These are phyloP conservation scores for Coenonympha arcania DNA, from an alignment of 2,888 invertebrate genomes.

Conservation along the genomic window DNA sequence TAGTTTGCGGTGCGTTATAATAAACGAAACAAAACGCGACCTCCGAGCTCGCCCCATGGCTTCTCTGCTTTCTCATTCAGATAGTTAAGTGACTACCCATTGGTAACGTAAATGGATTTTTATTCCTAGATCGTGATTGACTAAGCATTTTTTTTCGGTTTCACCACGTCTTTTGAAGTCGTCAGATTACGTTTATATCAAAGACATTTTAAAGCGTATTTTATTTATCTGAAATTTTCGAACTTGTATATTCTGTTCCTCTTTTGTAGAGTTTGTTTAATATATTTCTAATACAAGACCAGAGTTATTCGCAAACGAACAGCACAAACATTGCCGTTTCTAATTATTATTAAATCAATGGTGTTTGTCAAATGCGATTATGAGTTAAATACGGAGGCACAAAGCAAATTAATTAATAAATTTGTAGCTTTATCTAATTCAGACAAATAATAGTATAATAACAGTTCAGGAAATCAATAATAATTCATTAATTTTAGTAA, in stretches of 20 bases:
- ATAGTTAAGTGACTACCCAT: constrained; percentile 19
- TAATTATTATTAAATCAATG: constrained; percentile 6
- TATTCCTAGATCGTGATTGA: neutral
- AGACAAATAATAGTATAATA: no score
- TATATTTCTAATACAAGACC: no score
- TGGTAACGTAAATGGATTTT: constrained; percentile 8
- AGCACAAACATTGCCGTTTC: neutral
- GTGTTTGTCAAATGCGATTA: constrained; percentile 14
- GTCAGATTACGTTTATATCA: no score
- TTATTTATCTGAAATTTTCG: no score
- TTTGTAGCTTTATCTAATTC: constrained; percentile 16
- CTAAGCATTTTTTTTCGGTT: neutral
- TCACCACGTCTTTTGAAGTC: constrained; percentile 2
- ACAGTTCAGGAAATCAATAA: no score
- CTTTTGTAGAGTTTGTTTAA: no score
- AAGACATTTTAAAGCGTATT: no score
- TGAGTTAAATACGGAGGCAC: constrained; percentile 4
- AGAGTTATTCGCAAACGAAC: neutral
- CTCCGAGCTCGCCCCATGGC: constrained; percentile 2
- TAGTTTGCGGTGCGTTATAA: constrained; percentile 39
- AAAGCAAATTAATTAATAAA: constrained; percentile 23
- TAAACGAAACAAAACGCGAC: constrained; percentile 29
- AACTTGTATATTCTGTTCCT: no score
- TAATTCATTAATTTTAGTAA: neutral
- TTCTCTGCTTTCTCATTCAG: constrained; percentile 21